Evolutionary conservation across 2,797 vertebrate genomes (phyloP).

Genomic region (Enteromius afrohamiltoni): DNA sequence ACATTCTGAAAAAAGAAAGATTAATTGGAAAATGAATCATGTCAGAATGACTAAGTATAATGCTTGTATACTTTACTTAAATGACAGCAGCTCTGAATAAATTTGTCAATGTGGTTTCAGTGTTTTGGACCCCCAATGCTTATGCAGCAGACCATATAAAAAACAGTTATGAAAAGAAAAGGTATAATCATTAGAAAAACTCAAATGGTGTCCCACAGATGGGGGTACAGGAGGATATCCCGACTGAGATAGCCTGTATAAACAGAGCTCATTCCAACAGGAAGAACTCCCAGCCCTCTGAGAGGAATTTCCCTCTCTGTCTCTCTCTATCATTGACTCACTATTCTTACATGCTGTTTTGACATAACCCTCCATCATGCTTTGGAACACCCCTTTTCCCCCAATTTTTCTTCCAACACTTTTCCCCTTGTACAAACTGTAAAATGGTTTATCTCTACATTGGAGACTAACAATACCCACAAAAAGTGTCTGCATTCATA

Average conservation of each 20-base stretch:
- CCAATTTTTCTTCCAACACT: not conserved
- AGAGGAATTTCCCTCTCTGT: constrained; percentile 65
- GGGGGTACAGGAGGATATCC: constrained; percentile 83
- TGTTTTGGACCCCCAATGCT: not conserved
- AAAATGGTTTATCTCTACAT: not conserved
- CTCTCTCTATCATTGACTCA: constrained; percentile 36
- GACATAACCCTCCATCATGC: not conserved
- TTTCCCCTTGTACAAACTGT: not conserved
- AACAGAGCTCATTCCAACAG: constrained; percentile 81
- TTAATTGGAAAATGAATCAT: not conserved
- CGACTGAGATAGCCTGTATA: constrained; percentile 83
- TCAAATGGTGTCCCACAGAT: constrained; percentile 58
- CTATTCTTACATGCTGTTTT: constrained; percentile 23
- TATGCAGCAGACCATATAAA: not conserved
- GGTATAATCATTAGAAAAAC: constrained; percentile 2
- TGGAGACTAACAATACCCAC: not conserved
- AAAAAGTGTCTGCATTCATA: not conserved
- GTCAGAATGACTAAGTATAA: not conserved
- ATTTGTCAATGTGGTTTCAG: not conserved
- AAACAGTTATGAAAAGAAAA: not conserved
- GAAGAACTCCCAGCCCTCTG: constrained; percentile 80
- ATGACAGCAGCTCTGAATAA: not conserved
- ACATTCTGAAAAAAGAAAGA: not conserved
- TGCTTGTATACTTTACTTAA: not conserved
- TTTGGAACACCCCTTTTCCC: constrained; percentile 18